Percentiles rank a stretch among this genome's conserved stretches.
Evolutionary conservation across 2,888 invertebrate species (phyloP).

Genomic region (Dasypogon diadema): DNA sequence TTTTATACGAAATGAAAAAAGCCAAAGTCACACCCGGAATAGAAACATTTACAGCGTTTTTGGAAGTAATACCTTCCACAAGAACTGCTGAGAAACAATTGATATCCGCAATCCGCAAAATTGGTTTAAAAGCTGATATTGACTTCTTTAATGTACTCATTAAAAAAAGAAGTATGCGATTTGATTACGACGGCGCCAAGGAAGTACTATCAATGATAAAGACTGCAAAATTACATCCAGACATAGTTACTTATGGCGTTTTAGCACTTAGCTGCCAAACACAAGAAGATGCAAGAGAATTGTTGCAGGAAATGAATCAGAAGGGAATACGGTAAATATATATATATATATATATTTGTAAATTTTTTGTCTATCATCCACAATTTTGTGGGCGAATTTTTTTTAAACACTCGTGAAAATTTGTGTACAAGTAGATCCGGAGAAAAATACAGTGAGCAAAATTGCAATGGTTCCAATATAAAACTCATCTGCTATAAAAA

Average conservation of each 20-base stretch:
- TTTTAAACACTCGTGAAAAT: too few relatives aligned
- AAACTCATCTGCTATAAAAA: too few relatives aligned
- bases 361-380: too few relatives aligned
- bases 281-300: conserved; percentile 73
- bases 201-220: conserved; percentile 73
- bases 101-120: conserved; percentile 73
- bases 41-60: conserved; percentile 82
- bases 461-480: too few relatives aligned
- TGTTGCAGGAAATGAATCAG: conserved; percentile 79
- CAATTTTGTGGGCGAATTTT: too few relatives aligned
- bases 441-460: too few relatives aligned
- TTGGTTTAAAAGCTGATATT: conserved; percentile 77
- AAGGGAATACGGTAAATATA: conserved; percentile 73
- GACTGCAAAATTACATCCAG: conserved; percentile 73
- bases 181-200: conserved; percentile 78
- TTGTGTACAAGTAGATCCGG: too few relatives aligned
- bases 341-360: conserved; percentile 17
- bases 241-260: conserved; percentile 88
- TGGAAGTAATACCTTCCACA: conserved; percentile 78
- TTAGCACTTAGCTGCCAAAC: conserved; percentile 83
- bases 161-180: conserved; percentile 79
- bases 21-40: conserved; percentile 79
- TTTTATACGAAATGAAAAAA: conserved; percentile 79
- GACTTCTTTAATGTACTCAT: conserved; percentile 90
- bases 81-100: conserved; percentile 77